Conservation (phyloP, 2,888 invertebrate genomes). For the Eupsilia transversa region DNA sequence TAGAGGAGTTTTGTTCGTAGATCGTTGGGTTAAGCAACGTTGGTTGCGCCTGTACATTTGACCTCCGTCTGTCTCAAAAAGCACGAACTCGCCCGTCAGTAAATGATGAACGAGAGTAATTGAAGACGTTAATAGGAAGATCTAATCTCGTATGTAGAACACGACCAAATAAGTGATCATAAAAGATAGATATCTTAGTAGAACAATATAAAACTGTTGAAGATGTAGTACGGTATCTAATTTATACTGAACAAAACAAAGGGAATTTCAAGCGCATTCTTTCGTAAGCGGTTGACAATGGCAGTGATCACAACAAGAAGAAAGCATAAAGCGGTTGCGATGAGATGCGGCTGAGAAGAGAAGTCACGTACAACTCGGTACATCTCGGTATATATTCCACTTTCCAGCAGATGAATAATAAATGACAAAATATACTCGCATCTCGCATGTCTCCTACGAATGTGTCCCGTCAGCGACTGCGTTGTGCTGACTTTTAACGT, state of each 20-base stretch:
- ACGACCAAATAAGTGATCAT: slow-evolving; percentile 47
- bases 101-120: slow-evolving; percentile 53
- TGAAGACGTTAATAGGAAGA: slow-evolving; percentile 39
- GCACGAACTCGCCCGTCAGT: slow-evolving; percentile 46
- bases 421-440: slow-evolving; percentile 84
- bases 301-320: slow-evolving; percentile 76
- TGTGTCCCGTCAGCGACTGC: slow-evolving; percentile 68
- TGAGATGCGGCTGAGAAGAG: slow-evolving; percentile 77
- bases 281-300: slow-evolving; percentile 75
- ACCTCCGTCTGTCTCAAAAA: slow-evolving; percentile 55
- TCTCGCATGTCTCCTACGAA: slow-evolving; percentile 50
- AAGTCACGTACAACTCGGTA: slow-evolving; percentile 85
- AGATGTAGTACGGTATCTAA: slow-evolving; percentile 22
- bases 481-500: slow-evolving; percentile 71
- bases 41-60: slow-evolving; percentile 38
- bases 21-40: slow-evolving; percentile 45
- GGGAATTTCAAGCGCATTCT: slow-evolving; percentile 62
- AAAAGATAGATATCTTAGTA: slow-evolving; percentile 55
- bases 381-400: slow-evolving; percentile 82
- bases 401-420: slow-evolving; percentile 87
- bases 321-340: slow-evolving; percentile 78
- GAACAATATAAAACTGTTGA: slow-evolving; percentile 3
- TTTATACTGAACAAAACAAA: slow-evolving; percentile 62
- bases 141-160: slow-evolving; percentile 45
- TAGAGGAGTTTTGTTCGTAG: slow-evolving; percentile 36